Base-by-base conservation (phyloP, 1,140 invertebrate species). In the Drosophila rufa region DNA sequence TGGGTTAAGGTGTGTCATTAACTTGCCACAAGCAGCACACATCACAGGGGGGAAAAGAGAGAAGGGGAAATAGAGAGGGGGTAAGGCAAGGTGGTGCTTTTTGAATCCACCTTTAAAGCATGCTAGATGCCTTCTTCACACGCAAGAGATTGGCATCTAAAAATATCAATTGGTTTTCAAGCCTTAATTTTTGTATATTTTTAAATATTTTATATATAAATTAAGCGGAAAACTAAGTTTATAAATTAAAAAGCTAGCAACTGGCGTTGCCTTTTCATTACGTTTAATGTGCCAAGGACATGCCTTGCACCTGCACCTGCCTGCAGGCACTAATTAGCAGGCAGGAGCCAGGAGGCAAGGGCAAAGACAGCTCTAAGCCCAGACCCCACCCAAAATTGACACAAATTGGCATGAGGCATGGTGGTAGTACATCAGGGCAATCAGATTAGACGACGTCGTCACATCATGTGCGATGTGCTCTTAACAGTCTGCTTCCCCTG, bases 1-100 rank as follows among this genome's bases (percentile, higher is more conserved):
- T 60, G 76, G 65, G 71, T 78, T 83, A 80, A 89, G 84, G 71
- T 83, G 76, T 67, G 80, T 83, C 84, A 87, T 87, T 89, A 87
- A 74, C 79, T 60, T 56, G 42, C 51, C 58, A 53, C 53, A 62
- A 80, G 55, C 64, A 68, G 53, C 53, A 55, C 33, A 55, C 53
- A 55, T 36, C 33, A 12, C 61, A 46, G 15, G 19, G 19, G 12
- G 45, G 8, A 11, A 36, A 7, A 11, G 33, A 11, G 33, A 36
- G 9, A 36, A 9, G 0, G 9, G 4, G 9, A 36, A 22, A 22
- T 1, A 15, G 27, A 1, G 14, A 50, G 25, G 4, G 47, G 22
- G 53, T 12, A 11, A 14, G 12, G 48, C 8, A 11, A 33, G 33
- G 48, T 51, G 27, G n/a, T 51, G 50, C 27, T 4, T 7, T 53